Conservation (phyloP, 2,113 vertebrate species). For the Callipepla californica region DNA sequence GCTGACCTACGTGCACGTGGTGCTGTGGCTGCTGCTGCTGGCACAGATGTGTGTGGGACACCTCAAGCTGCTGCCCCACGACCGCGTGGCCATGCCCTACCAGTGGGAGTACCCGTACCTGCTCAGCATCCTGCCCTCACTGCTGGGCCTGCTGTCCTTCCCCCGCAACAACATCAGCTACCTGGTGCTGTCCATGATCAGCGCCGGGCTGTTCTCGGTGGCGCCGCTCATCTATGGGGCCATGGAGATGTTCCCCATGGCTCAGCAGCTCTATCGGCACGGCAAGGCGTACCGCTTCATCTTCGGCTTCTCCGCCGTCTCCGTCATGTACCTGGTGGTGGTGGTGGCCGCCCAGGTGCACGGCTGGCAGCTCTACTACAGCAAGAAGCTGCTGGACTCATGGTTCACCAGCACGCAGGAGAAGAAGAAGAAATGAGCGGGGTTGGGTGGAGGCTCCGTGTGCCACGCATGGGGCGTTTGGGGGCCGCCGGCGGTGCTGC, state of each 20-base stretch:
- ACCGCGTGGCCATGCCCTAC: conserved; percentile 92
- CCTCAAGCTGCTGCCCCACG: conserved; percentile 89
- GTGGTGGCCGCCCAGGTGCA: conserved; percentile 92
- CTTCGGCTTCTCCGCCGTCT: conserved; percentile 81
- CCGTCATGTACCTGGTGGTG: conserved; percentile 93
- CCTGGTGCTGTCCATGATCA: conserved; percentile 97
- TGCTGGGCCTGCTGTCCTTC: conserved; percentile 90
- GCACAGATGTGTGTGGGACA: conserved; percentile 91
- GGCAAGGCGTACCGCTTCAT: conserved; percentile 95
- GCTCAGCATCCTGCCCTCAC: conserved; percentile 89
- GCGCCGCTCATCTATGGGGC: conserved; percentile 93
- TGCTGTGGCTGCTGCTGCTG: conserved; percentile 88
- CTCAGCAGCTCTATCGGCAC: conserved; percentile 94
- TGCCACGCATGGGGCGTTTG: too few species aligned
- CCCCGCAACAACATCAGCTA: conserved; percentile 98
- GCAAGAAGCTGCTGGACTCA: conserved; percentile 96
- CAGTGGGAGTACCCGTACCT: conserved; percentile 97
- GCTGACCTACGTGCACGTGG: conserved; percentile 90
- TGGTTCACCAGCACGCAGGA: conserved; percentile 97
- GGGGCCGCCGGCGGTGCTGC: background rate
- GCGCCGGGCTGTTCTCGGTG: conserved; percentile 91
- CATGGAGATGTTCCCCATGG: conserved; percentile 98
- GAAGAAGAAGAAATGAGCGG: conserved; percentile 92
- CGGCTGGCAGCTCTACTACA: conserved; percentile 97
- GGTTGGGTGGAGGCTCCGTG: background rate